Percentiles rank a stretch among this genome's conserved stretches.
These are phyloP conservation scores for Heliornis fulica DNA, from an alignment of 2,113 vertebrate genomes.

Conservation along the genomic window DNA sequence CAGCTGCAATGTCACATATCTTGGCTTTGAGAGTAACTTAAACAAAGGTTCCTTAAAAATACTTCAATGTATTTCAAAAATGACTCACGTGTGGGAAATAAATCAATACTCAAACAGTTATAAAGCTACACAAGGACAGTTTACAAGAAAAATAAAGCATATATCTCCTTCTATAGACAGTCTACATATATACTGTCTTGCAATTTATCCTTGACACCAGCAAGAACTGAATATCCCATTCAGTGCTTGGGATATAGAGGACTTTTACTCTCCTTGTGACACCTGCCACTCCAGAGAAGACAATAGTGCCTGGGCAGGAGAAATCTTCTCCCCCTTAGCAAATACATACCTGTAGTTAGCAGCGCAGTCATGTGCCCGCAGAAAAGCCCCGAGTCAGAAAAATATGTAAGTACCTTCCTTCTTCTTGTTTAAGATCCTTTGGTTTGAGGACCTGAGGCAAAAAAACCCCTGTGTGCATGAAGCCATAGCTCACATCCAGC, in stretches of 20 bases:
- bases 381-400: background rate
- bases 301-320: background rate
- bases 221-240: background rate
- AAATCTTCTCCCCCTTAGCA: background rate
- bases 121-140: background rate
- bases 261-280: background rate
- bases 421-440: background rate
- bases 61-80: background rate
- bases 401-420: background rate
- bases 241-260: background rate
- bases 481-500: rapidly evolving
- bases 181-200: background rate
- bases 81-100: background rate
- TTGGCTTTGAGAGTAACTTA: background rate
- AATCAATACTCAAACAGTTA: background rate
- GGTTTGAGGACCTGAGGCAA: background rate
- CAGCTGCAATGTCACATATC: background rate
- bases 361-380: rapidly evolving
- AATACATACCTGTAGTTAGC: background rate
- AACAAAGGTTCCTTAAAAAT: background rate
- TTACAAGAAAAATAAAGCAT: background rate
- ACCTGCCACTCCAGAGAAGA: background rate
- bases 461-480: background rate
- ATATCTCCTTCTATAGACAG: background rate
- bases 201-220: background rate